Conservation (phyloP, 1,140 invertebrate genomes). For the Musca domestica region DNA sequence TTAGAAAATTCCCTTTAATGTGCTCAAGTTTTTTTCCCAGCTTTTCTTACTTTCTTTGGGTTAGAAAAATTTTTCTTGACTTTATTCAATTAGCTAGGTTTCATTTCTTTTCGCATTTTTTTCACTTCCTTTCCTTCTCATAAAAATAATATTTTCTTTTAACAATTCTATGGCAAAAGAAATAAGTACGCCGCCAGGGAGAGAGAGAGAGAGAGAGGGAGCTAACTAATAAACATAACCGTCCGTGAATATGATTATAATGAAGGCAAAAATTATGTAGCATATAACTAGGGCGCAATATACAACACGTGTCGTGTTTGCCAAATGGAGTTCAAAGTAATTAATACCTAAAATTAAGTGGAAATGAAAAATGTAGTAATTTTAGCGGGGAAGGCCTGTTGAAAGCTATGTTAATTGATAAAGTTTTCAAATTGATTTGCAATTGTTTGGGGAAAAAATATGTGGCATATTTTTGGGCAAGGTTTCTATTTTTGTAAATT, state of each 20-base stretch:
- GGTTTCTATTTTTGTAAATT: too few relatives aligned
- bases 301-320: too few relatives aligned
- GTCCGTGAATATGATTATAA: constrained; percentile 22
- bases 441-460: constrained; percentile 3
- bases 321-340: constrained; percentile 7
- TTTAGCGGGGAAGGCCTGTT: background rate
- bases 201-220: background rate
- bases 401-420: constrained; percentile 7
- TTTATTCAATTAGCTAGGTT: constrained; percentile 15
- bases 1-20: too few relatives aligned
- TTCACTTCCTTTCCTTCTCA: too few relatives aligned
- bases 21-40: background rate
- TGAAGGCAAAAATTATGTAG: constrained; percentile 1
- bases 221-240: background rate
- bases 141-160: too few relatives aligned
- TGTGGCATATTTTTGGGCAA: constrained; percentile 15
- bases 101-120: too few relatives aligned
- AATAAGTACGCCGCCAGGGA: background rate
- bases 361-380: background rate
- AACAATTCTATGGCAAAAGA: background rate
- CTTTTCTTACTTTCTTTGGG: background rate
- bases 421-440: background rate
- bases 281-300: background rate
- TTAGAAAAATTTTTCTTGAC: background rate
- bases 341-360: background rate